phyloP scores from a whole-genome alignment of 2,888 invertebrate species.

The Ommatoiulus sabulosus region DNA sequence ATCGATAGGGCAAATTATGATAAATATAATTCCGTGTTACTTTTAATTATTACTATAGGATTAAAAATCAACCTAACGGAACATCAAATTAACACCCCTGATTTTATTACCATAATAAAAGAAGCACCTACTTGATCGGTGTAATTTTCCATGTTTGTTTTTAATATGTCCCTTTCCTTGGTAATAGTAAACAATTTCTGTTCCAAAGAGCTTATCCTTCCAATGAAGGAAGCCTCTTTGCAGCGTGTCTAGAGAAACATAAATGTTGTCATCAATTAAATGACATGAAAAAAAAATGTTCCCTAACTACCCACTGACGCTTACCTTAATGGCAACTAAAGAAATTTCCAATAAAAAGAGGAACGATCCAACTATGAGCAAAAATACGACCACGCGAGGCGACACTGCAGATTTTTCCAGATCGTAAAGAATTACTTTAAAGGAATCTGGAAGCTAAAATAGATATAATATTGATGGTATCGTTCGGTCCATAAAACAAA shows the following conservation, averaged over 20 bases:
- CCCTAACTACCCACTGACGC: neutral
- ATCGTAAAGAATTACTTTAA: conserved; percentile 59
- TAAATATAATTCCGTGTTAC: too few relatives aligned
- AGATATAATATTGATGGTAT: neutral
- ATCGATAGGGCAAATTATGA: too few relatives aligned
- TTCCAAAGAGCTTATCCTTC: conserved; percentile 57
- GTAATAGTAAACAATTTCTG: conserved; percentile 59
- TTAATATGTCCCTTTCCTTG: conserved; percentile 59
- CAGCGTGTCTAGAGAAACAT: conserved; percentile 38
- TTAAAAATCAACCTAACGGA: too few relatives aligned
- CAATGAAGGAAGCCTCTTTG: conserved; percentile 45
- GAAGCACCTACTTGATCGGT: conserved; percentile 56
- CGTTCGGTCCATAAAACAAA: too few relatives aligned
- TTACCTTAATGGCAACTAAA: conserved; percentile 57
- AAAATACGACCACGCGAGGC: conserved; percentile 60
- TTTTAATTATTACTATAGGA: too few relatives aligned
- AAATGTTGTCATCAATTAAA: neutral
- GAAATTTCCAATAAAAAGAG: conserved; percentile 51
- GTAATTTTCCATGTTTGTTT: conserved; percentile 59
- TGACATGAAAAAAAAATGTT: neutral
- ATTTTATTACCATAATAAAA: neutral
- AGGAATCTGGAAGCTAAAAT: conserved; percentile 60
- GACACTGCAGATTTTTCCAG: conserved; percentile 60
- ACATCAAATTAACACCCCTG: too few relatives aligned
- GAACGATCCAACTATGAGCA: conserved; percentile 56